phyloP scores from a whole-genome alignment of 2,113 vertebrate genomes.

The Globicephala melas region DNA sequence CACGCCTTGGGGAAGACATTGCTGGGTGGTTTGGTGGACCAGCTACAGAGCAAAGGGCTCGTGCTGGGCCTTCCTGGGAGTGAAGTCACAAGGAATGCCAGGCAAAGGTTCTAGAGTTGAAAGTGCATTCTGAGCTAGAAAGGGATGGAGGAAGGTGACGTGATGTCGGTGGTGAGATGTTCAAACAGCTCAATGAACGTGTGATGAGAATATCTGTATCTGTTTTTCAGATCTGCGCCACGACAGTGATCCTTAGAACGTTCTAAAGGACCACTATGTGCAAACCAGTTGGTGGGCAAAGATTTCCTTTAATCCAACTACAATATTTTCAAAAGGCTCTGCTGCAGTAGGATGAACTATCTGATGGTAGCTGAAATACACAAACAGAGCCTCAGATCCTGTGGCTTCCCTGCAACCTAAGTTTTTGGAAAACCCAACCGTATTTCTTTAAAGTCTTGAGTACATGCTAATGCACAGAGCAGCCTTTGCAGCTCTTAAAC shows the following conservation, averaged over 20 bases:
- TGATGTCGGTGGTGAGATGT: fast-evolving
- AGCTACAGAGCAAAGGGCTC: not conserved
- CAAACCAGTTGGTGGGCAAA: not conserved
- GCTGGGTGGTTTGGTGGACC: not conserved
- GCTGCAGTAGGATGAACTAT: not conserved
- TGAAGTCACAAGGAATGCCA: not conserved
- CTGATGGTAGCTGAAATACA: not conserved
- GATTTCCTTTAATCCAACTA: not conserved
- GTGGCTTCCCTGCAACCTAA: not conserved
- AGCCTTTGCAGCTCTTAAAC: not conserved
- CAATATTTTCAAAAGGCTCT: not conserved
- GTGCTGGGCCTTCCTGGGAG: not conserved
- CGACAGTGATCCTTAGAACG: not conserved
- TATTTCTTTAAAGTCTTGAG: not conserved
- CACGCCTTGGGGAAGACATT: not conserved
- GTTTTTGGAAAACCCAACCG: not conserved
- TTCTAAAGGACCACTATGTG: not conserved
- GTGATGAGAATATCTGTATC: not conserved
- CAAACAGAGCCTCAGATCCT: not conserved
- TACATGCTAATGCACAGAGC: not conserved
- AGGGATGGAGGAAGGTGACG: not conserved
- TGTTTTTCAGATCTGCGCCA: not conserved
- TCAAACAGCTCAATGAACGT: not conserved
- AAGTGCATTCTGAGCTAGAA: not conserved
- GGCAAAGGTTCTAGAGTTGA: not conserved